Evolutionary conservation across 2,797 vertebrate genomes (phyloP), one percentile per base, ranked within the genome.

Genomic region (Molossus molossus): DNA sequence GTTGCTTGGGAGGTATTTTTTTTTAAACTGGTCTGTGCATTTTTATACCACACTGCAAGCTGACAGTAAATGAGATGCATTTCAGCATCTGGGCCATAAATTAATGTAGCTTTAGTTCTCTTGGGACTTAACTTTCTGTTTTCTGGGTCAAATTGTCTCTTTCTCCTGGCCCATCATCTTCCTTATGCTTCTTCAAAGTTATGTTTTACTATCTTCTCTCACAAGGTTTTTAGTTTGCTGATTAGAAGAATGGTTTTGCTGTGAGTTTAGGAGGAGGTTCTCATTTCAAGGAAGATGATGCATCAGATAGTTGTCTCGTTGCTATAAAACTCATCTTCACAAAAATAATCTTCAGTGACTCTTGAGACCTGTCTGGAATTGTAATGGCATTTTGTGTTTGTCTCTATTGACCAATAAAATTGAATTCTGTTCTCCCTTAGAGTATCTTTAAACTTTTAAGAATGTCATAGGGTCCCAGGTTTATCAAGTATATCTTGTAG

Each of bases 381-480:
- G 15, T 90, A 90, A 75, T 53, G 81, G 27, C 17, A 50, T 93
- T 76, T 90, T 91, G 14, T 62, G 11, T 93, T 81, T 86, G 79
- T 94, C 33, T 62, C 25, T 50, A 9, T 57, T 67, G 37, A 81
- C 67, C n/a, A 85, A 10, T 82, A 90, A 57, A 90, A 84, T 92
- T 92, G 62, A 87, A 20, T 72, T 67, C 14, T 87, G n/a, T 94
- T 81, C 29, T 55, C 6, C 18, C 17, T 91, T 62, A 25, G 73
- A 87, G 37, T 69, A 48, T 87, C 70, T 94, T 84, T 95, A 92
- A 92, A 76, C 76, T 62, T 90, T 72, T 27, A 84, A 57, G 40
- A 76, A 58, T 77, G 57, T 87, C 27, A 10, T 14, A 81, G 75
- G 58, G 6, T n/a, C 33, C n/a, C 15, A 20, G 23, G 15, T 93